Percentiles rank a stretch among this genome's conserved stretches.
Evolutionary conservation across 2,888 invertebrate genomes (phyloP).

Genomic region (Tortricodes alternella): DNA sequence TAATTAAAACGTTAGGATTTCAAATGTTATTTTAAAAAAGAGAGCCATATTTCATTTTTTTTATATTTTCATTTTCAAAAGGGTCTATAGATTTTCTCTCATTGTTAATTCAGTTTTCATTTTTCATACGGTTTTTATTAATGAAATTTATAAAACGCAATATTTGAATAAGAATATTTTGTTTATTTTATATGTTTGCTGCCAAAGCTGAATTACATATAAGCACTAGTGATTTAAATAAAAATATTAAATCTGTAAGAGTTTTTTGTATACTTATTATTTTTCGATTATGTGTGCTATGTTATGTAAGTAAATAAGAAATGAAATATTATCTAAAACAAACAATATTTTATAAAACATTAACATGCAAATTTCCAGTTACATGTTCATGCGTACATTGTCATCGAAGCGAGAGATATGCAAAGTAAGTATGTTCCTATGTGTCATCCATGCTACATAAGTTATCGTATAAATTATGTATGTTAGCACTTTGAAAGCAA

Average conservation of each 20-base stretch:
- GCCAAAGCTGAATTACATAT: too few species aligned
- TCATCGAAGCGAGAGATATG: constrained; percentile 43
- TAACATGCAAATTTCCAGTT: background rate
- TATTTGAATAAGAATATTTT: too few species aligned
- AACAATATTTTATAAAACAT: background rate
- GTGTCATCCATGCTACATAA: constrained; percentile 57
- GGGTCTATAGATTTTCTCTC: background rate
- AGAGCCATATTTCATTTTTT: background rate
- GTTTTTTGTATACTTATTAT: too few species aligned
- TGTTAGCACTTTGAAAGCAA: constrained; percentile 78
- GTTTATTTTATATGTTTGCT: too few species aligned
- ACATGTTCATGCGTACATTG: constrained; percentile 3
- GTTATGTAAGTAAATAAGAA: too few species aligned
- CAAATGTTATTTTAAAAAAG: constrained; percentile 3
- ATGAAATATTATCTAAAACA: too few species aligned
- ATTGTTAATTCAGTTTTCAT: too few species aligned
- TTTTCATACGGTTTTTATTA: too few species aligned
- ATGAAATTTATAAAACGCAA: background rate
- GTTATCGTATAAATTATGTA: constrained; percentile 76
- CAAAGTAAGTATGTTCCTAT: constrained; percentile 34
- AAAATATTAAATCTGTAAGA: too few species aligned
- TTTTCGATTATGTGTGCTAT: too few species aligned
- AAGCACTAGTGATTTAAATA: too few species aligned
- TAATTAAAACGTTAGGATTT: constrained; percentile 22
- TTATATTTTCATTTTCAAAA: background rate